Percentiles rank a stretch among this genome's conserved stretches.
Evolutionary conservation across 2,888 invertebrate species (phyloP).

Genomic region (Nasonovia ribisnigri): DNA sequence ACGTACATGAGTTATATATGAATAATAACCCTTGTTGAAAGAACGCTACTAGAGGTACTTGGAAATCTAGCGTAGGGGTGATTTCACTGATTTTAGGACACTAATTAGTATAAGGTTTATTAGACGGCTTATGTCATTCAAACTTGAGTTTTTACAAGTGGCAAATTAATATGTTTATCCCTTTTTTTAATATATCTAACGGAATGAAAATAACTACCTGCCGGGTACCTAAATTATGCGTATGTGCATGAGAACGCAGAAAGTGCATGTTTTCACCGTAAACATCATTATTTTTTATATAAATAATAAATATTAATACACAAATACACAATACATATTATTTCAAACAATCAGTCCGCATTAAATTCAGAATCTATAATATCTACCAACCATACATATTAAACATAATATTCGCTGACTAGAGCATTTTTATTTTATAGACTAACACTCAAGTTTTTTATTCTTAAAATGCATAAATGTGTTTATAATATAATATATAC

Average conservation of each 20-base stretch:
- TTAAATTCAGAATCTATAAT: neutral
- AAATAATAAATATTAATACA: neutral
- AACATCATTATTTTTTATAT: constrained; percentile 12
- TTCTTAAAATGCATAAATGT: neutral
- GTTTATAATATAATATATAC: neutral
- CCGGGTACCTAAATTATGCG: neutral
- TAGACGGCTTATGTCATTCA: constrained; percentile 55
- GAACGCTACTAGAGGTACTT: constrained; percentile 57
- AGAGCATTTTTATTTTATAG: neutral
- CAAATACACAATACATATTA: neutral
- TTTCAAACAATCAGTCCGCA: neutral
- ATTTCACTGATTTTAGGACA: constrained; percentile 51
- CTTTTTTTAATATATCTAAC: constrained; percentile 1
- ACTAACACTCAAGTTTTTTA: neutral
- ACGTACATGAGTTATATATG: constrained; percentile 42
- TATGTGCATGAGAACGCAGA: neutral
- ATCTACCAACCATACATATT: neutral
- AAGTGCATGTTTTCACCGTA: neutral
- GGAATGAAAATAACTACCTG: constrained; percentile 3
- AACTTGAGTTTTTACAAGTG: constrained; percentile 59
- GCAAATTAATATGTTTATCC: constrained; percentile 54
- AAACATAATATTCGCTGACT: neutral
- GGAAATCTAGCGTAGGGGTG: constrained; percentile 50
- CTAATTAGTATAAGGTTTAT: constrained; percentile 63
- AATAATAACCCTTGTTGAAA: constrained; percentile 60